phyloP scores from a whole-genome alignment of 2,888 invertebrate genomes.

The Serripes groenlandicus region DNA sequence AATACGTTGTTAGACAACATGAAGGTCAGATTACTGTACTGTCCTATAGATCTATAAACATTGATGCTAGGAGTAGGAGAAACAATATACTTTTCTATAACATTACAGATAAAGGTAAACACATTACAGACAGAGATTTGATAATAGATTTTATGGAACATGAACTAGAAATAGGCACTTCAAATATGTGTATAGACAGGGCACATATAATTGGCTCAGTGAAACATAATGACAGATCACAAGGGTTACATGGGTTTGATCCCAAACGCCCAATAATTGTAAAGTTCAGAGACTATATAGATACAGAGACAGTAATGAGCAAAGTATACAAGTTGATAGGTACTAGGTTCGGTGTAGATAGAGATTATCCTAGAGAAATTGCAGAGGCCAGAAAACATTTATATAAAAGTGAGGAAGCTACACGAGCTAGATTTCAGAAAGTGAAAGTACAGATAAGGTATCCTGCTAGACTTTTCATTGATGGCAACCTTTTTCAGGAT shows the following conservation, averaged over 20 bases:
- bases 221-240: no score
- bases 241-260: background rate
- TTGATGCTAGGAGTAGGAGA: background rate
- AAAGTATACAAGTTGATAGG: constrained; percentile 1
- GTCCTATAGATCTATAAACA: background rate
- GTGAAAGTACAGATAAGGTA: constrained; percentile 8
- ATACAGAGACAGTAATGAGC: background rate
- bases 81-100: constrained; percentile 1
- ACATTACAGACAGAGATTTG: background rate
- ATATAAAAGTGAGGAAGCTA: constrained; percentile 3
- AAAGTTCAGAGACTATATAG: constrained; percentile 22
- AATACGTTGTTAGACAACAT: no score
- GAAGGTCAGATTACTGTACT: background rate
- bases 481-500: background rate
- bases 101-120: background rate
- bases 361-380: constrained; percentile 20
- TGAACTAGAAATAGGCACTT: constrained; percentile 22
- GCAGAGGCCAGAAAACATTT: constrained; percentile 13
- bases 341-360: background rate
- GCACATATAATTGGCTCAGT: constrained; percentile 32
- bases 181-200: constrained; percentile 29
- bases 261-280: constrained; percentile 1
- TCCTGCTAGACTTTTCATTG: constrained; percentile 8
- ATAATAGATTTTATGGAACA: constrained; percentile 13
- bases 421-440: constrained; percentile 7